Base-by-base conservation (phyloP, 2,113 vertebrate species). In the Alosa alosa region DNA sequence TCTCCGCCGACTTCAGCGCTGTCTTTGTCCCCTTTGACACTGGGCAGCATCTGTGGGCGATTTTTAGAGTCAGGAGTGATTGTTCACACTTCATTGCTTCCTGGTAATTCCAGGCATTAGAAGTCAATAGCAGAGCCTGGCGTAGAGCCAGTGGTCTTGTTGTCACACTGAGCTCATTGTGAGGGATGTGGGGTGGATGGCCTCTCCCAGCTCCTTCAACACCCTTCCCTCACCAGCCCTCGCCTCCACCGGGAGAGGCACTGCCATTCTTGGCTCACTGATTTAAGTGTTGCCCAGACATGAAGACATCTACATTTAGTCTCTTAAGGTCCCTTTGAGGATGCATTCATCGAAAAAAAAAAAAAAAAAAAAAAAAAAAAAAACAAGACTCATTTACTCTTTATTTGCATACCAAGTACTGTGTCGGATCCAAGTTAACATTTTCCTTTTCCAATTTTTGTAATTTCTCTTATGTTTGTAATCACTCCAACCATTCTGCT, bases 91-190 rank as follows among this genome's bases (percentile, higher is more conserved):
- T 57, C 83, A 72, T 45, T 46, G 39, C 57, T 31, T 72, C 83
- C 83, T 57, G 55, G 39, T 83, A 83, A 60, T 83, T 52, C 50
- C 82, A 83, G 82, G 83, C 55, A 84, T 68, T 72, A 84, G 57
- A 39, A 41, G 55, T 84, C 55, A 72, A 72, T 46, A 57, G 83
- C 39, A 3, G 22, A 72, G 57, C 36, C 41, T 84, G 83, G 55
- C 83, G 20, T 2, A 6, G 52, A 46, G 39, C 83, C 83, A 64
- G 83, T 55, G 36, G 83, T 31, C 11, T 41, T 22, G 41, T 3
- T 41, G 39, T 72, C 83, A 68, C 83, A 84, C 57, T 68, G 52
- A 68, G 31, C 83, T 68, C 60, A 84, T 64, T 84, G 83, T 84
- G 57, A 44, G 55, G 55, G 83, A 46, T 11, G 57, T 41, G 64